Conservation (phyloP, 2,113 vertebrate species). For the Machaerirhynchus nigripectus region DNA sequence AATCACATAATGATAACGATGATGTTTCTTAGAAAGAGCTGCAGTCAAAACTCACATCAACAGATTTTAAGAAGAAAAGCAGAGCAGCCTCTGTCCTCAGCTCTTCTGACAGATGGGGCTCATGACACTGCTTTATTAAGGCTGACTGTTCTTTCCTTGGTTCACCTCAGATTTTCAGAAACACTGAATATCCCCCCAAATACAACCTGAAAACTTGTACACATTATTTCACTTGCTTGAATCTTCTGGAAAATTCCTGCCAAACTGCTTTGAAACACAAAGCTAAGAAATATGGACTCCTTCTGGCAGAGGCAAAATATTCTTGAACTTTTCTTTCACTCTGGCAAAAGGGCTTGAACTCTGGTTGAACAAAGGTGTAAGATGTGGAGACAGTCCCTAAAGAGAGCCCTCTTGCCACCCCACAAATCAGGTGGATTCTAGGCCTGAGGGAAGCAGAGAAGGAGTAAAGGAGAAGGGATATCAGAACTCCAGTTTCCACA, state of each 20-base stretch:
- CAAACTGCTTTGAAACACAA: not conserved
- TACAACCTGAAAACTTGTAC: not conserved
- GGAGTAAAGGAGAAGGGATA: not conserved
- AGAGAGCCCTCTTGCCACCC: not conserved
- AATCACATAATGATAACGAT: not conserved
- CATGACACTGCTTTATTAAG: not conserved
- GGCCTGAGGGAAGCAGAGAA: not conserved
- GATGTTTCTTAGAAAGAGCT: not conserved
- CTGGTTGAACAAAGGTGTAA: not conserved
- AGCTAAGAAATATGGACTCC: not conserved
- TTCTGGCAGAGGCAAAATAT: not conserved
- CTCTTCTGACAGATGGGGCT: not conserved
- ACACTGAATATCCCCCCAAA: not conserved
- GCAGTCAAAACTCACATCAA: not conserved
- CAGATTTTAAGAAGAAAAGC: not conserved
- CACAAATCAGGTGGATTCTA: not conserved
- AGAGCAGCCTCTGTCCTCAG: not conserved
- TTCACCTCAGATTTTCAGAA: not conserved
- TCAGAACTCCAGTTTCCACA: not conserved
- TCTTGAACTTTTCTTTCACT: not conserved
- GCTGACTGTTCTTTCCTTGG: not conserved
- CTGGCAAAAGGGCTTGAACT: not conserved
- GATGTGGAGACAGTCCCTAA: too few species aligned
- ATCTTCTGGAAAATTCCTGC: not conserved
- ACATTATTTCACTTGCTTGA: not conserved